Percentiles rank a stretch among this genome's conserved stretches.
Conservation (phyloP, 2,888 invertebrate species). For the Noctua pronuba region DNA sequence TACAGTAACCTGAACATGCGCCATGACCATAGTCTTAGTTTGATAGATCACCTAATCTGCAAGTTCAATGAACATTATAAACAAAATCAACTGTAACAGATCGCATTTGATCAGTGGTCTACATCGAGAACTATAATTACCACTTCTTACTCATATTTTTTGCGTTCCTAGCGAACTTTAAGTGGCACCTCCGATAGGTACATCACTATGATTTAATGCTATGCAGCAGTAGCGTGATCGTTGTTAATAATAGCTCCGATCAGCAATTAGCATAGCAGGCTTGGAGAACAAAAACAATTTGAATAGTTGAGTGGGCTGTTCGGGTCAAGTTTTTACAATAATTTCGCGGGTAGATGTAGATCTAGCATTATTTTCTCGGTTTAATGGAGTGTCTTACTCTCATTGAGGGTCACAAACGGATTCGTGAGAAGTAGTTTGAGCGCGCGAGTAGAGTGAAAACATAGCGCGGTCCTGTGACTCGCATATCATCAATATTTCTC, state of each 20-base stretch:
- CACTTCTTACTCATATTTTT: conserved; percentile 37
- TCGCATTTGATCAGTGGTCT: conserved; percentile 40
- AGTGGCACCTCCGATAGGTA: conserved; percentile 36
- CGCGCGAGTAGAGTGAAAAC: not conserved
- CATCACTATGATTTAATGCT: conserved; percentile 31
- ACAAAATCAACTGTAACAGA: conserved; percentile 1
- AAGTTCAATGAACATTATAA: conserved; percentile 35
- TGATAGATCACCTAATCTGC: not conserved
- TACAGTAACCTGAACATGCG: not conserved
- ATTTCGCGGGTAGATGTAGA: not conserved
- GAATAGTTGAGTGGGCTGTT: not conserved
- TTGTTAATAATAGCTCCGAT: conserved; percentile 25
- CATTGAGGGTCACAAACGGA: not conserved
- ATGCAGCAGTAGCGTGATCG: conserved; percentile 15
- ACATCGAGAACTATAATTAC: conserved; percentile 37
- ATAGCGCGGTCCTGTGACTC: not conserved
- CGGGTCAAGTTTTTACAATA: not conserved
- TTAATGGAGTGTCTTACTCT: not conserved
- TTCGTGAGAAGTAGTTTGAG: not conserved
- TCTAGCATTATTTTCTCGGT: not conserved
- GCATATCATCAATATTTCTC: not conserved
- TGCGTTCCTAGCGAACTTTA: conserved; percentile 19
- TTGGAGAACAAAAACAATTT: conserved; percentile 22
- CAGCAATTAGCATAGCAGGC: conserved; percentile 8
- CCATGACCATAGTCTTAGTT: not conserved